Percentiles rank a stretch among this genome's conserved stretches.
These are phyloP conservation scores for Labia minor DNA, from an alignment of 2,888 invertebrate species.

Conservation along the genomic window DNA sequence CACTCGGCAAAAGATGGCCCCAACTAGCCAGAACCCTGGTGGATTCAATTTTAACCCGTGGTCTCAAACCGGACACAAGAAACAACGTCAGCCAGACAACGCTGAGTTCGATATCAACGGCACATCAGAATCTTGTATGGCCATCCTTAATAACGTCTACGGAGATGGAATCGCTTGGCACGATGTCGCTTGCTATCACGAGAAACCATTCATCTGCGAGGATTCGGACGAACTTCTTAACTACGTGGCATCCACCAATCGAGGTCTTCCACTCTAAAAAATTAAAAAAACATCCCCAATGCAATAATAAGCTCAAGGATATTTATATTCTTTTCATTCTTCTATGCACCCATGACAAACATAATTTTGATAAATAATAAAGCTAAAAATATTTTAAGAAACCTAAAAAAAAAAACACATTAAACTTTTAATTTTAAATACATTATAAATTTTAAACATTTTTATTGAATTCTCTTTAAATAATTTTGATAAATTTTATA, in stretches of 20 bases:
- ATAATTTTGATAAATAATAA: no score
- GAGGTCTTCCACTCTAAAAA: conserved; percentile 64
- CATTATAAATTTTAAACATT: no score
- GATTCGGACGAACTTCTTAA: conserved; percentile 79
- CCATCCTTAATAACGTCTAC: conserved; percentile 83
- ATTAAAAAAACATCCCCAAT: conserved; percentile 18
- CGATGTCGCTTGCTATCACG: conserved; percentile 86
- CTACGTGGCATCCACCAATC: conserved; percentile 75
- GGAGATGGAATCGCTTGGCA: conserved; percentile 90
- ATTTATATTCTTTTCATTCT: conserved; percentile 24
- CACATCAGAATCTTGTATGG: conserved; percentile 76
- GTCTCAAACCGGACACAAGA: conserved; percentile 86
- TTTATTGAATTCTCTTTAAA: no score
- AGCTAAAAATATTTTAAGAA: no score
- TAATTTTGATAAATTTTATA: no score
- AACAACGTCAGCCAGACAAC: conserved; percentile 77
- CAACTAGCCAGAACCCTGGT: conserved; percentile 60
- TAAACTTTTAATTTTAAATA: no score
- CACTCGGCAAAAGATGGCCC: conserved; percentile 72
- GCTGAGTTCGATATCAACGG: conserved; percentile 84
- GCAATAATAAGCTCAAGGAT: conserved; percentile 16
- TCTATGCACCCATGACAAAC: no score
- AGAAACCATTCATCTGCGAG: conserved; percentile 84
- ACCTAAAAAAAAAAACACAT: no score
- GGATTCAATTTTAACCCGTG: conserved; percentile 79